Conservation (phyloP, 1,140 invertebrate species). For the Penaeus japonicus region DNA sequence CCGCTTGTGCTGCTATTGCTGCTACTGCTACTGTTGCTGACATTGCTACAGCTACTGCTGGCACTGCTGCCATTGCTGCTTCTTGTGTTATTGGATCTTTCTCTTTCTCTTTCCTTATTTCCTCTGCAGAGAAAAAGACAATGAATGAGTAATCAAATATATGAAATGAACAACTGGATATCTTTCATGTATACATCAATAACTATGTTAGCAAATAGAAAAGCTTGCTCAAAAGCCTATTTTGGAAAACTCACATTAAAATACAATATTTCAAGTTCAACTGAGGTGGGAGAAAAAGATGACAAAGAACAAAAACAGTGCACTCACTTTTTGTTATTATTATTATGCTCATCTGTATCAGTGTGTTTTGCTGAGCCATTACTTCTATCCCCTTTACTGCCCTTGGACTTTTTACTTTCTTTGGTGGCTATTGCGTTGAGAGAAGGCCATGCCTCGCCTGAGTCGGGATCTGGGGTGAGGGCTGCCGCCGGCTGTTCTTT, state of each 20-base stretch:
- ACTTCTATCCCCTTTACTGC: conserved; percentile 51
- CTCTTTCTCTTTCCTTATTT: conserved; percentile 39
- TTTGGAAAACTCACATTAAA: too few species aligned
- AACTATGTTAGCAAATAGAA: neutral
- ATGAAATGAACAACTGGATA: neutral
- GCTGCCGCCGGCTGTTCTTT: conserved; percentile 31
- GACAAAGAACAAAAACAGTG: neutral
- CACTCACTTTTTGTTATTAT: conserved; percentile 37
- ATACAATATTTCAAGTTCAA: too few species aligned
- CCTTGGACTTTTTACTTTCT: conserved; percentile 56
- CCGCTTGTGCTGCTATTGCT: neutral
- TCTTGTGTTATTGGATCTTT: conserved; percentile 27
- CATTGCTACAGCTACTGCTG: neutral
- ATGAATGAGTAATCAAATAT: neutral
- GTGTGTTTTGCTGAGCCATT: conserved; percentile 43
- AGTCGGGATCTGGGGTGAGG: neutral
- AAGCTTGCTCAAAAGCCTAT: too few species aligned
- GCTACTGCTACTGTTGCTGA: conserved; percentile 6
- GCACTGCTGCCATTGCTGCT: conserved; percentile 11
- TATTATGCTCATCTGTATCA: conserved; percentile 51
- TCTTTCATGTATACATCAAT: neutral
- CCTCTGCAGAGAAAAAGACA: conserved; percentile 19
- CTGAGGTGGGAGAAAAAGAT: too few species aligned
- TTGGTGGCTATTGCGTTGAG: conserved; percentile 36
- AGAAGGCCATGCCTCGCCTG: conserved; percentile 35